phyloP scores from a whole-genome alignment of 2,113 vertebrate species.

The Austrofundulus limnaeus region DNA sequence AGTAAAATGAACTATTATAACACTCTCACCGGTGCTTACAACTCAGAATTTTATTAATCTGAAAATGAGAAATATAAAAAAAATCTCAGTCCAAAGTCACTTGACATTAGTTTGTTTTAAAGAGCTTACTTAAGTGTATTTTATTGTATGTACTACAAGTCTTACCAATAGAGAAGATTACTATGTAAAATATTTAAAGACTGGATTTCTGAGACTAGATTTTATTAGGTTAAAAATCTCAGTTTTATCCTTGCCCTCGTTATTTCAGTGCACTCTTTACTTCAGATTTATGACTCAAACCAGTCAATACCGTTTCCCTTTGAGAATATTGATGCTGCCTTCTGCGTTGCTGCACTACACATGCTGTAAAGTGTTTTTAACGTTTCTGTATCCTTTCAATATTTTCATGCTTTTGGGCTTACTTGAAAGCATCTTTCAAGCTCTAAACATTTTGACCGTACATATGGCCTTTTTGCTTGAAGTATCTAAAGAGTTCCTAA shows the following conservation, averaged over 20 bases:
- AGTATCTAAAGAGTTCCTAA: constrained; percentile 11
- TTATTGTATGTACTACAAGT: too few species aligned
- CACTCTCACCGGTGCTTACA: too few species aligned
- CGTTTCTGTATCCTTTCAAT: neutral
- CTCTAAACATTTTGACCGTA: neutral
- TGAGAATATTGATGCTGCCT: constrained; percentile 5
- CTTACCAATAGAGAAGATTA: too few species aligned
- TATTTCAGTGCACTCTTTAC: constrained; percentile 33
- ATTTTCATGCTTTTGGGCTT: neutral
- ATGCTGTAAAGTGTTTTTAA: neutral
- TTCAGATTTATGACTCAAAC: constrained; percentile 31
- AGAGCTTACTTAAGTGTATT: too few species aligned
- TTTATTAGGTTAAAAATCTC: constrained; percentile 16
- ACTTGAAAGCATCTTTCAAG: too few species aligned
- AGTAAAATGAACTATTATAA: too few species aligned
- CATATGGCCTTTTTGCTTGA: neutral
- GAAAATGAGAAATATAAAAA: too few species aligned
- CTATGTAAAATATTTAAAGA: too few species aligned
- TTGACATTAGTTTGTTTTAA: too few species aligned
- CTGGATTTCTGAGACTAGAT: too few species aligned
- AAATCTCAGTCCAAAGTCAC: too few species aligned
- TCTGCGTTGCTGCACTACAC: neutral
- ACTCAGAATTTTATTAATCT: too few species aligned
- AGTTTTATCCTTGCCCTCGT: constrained; percentile 29
- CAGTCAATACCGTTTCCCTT: neutral